Percentiles rank a stretch among this genome's conserved stretches.
These are phyloP conservation scores for Centruroides vittatus DNA, from an alignment of 1,140 invertebrate species.

Conservation along the genomic window DNA sequence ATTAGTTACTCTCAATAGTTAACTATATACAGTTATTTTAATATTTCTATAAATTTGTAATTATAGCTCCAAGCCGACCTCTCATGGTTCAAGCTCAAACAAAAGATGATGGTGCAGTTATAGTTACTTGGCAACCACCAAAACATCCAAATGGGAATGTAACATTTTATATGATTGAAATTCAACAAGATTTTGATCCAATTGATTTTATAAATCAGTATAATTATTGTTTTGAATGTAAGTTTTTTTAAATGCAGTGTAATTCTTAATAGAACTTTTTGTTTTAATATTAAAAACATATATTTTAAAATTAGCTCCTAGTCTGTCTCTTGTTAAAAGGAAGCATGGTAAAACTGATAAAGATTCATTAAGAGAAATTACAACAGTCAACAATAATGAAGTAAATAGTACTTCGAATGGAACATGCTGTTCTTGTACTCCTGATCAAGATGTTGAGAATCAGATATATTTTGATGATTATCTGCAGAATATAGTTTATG, in stretches of 20 bases:
- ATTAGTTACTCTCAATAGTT: too few species aligned
- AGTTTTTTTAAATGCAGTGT: slow-evolving; percentile 14
- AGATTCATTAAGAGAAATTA: too few species aligned
- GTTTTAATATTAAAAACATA: too few species aligned
- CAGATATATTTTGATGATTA: slow-evolving; percentile 15
- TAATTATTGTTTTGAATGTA: slow-evolving; percentile 47
- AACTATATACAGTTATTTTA: too few species aligned
- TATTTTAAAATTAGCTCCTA: too few species aligned
- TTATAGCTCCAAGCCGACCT: slow-evolving; percentile 46
- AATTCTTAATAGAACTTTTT: too few species aligned
- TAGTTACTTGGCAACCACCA: slow-evolving; percentile 62
- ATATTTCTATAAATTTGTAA: too few species aligned
- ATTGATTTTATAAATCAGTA: slow-evolving; percentile 37
- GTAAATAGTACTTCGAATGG: too few species aligned
- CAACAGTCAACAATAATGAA: too few species aligned
- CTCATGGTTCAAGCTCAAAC: slow-evolving; percentile 38
- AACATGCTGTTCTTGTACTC: slow-evolving; percentile 9
- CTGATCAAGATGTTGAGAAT: slow-evolving; percentile 10
- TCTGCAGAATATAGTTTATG: slow-evolving; percentile 9
- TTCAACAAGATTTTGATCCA: slow-evolving; percentile 33
- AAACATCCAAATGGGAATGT: slow-evolving; percentile 62
- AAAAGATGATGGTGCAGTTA: slow-evolving; percentile 42
- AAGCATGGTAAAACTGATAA: too few species aligned
- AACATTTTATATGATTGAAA: slow-evolving; percentile 54
- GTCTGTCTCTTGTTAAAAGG: too few species aligned